Base-by-base conservation (phyloP, 2,797 vertebrate genomes). In the Phataginus tetradactyla region DNA sequence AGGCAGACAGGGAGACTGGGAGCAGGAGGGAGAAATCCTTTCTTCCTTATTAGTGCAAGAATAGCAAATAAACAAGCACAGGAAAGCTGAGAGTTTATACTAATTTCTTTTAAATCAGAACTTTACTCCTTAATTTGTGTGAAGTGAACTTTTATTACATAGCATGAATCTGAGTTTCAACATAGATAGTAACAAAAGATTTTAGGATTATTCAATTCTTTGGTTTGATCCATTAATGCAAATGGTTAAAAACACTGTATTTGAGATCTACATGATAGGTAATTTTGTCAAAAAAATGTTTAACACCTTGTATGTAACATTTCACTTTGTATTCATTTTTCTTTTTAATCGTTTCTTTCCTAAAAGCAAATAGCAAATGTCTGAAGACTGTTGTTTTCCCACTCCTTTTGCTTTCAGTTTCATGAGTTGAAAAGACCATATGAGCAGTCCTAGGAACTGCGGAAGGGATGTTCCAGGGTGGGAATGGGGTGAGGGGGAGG, bases 271-370 rank as follows among this genome's bases (percentile, higher is more conserved):
- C 8, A 2, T 27, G 18, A 57, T 17, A 85, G 23, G 13, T 96
- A 63, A 69, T 91, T 63, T 93, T 64, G 53, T 53, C 42, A 11
- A 42, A 37, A 77, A 83, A 49, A 25, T 18, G 32, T 55, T 94
- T 39, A 95, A 75, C 15, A 75, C 3, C 34, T 23, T 1, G 21
- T 42, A 27, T 3, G 5, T 79, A n/a, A 39, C 11, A 55, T 85
- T 72, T 90, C 53, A 61, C 20, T 1, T 42, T 45, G 32, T 11
- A 57, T 4, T 63, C 23, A 14, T 84, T 80, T 91, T 57, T 49
- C 25, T 80, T 91, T 94, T 74, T n/a, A 66, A 34, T 49, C 37
- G n/a, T 94, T 81, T 89, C 64, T 53, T 45, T 45, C 10, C 45
- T 45, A 42, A 63, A 32, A 79, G 45, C 42, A 74, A 87, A 84